Conservation (phyloP, 1,140 invertebrate species). For the Pararge aegeria region DNA sequence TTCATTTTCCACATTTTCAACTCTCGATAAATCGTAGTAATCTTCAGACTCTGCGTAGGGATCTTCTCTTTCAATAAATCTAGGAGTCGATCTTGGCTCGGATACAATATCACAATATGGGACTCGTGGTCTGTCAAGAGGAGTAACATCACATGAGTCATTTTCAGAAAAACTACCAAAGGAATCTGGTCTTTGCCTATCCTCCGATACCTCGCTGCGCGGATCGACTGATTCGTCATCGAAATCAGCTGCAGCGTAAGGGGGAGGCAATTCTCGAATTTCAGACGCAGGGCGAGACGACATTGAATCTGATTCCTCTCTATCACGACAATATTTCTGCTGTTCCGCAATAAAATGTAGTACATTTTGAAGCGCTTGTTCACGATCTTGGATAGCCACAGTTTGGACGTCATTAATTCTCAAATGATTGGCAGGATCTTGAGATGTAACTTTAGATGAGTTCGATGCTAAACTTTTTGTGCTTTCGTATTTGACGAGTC, state of each 20-base stretch:
- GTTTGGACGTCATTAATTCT: slow-evolving; percentile 71
- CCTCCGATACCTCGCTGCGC: slow-evolving; percentile 70
- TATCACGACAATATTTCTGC: slow-evolving; percentile 83
- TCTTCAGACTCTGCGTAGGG: slow-evolving; percentile 69
- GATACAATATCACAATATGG: slow-evolving; percentile 62
- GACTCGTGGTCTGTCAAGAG: slow-evolving; percentile 45
- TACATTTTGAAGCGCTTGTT: slow-evolving; percentile 86
- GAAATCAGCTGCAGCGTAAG: slow-evolving; percentile 68
- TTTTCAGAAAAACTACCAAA: slow-evolving; percentile 74
- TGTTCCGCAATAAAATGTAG: slow-evolving; percentile 88
- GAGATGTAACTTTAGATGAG: slow-evolving; percentile 82
- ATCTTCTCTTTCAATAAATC: slow-evolving; percentile 70
- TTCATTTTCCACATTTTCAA: slow-evolving; percentile 71
- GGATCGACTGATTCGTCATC: slow-evolving; percentile 72
- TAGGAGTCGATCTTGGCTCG: slow-evolving; percentile 63
- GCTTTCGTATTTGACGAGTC: slow-evolving; percentile 89
- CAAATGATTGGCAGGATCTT: slow-evolving; percentile 64
- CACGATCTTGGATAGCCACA: slow-evolving; percentile 80
- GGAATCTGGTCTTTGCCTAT: slow-evolving; percentile 66
- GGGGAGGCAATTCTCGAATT: slow-evolving; percentile 74
- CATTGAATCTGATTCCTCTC: slow-evolving; percentile 80
- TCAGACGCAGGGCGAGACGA: slow-evolving; percentile 78
- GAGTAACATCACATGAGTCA: slow-evolving; percentile 63
- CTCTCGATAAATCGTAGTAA: slow-evolving; percentile 58
- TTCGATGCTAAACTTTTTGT: slow-evolving; percentile 89